These are phyloP conservation scores for Lasioglossum malachurum DNA, from an alignment of 2,888 invertebrate genomes.

Conservation along the genomic window DNA sequence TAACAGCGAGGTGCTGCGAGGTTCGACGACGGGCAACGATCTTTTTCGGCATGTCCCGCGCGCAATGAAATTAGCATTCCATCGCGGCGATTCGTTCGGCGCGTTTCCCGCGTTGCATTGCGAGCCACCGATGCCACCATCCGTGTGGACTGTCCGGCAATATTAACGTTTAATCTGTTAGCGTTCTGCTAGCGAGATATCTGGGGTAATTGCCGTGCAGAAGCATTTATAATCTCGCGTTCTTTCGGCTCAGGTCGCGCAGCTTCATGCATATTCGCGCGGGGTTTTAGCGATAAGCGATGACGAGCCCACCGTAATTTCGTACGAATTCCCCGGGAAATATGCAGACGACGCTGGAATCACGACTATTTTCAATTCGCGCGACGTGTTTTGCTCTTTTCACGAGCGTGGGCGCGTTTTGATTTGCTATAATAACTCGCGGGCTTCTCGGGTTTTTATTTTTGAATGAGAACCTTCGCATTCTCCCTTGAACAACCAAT, in stretches of 20 bases:
- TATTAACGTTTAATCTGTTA: constrained; percentile 66
- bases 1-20: neutral
- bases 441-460: neutral
- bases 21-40: neutral
- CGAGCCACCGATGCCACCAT: constrained; percentile 4
- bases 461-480: neutral
- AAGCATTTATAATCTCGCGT: constrained; percentile 49
- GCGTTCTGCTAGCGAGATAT: constrained; percentile 28
- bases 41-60: constrained; percentile 18
- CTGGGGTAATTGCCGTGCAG: constrained; percentile 58
- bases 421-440: neutral
- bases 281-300: constrained; percentile 39
- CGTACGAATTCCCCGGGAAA: constrained; percentile 19
- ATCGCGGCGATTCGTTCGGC: constrained; percentile 57
- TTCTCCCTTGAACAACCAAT: neutral
- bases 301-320: constrained; percentile 34
- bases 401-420: neutral
- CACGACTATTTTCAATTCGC: constrained; percentile 30
- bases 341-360: neutral
- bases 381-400: neutral
- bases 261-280: constrained; percentile 45
- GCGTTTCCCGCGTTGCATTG: neutral
- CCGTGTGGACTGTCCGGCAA: constrained; percentile 37
- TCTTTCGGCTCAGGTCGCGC: constrained; percentile 23
- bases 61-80: constrained; percentile 66